Evolutionary conservation across 2,113 vertebrate genomes (phyloP).

Genomic region (Hiodon alosoides): DNA sequence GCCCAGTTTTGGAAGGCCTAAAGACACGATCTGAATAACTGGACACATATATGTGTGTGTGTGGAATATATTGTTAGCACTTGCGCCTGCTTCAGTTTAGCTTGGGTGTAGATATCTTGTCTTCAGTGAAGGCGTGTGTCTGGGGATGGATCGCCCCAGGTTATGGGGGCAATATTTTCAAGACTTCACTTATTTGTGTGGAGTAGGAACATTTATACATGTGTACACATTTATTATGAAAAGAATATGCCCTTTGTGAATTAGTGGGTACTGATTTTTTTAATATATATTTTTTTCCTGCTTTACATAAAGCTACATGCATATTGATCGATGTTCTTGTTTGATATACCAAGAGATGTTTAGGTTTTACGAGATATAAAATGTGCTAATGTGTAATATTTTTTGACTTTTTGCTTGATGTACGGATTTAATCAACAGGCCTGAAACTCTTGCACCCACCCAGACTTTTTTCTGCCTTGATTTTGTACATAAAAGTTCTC

Average conservation of each 20-base stretch:
- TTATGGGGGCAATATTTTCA: slow-evolving; percentile 52
- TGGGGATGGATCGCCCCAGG: slow-evolving; percentile 43
- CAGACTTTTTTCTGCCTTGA: slow-evolving; percentile 52
- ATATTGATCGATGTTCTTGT: slow-evolving; percentile 56
- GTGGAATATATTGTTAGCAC: slow-evolving; percentile 34
- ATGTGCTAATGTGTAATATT: slow-evolving; percentile 58
- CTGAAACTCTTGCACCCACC: slow-evolving; percentile 43
- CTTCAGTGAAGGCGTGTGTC: slow-evolving; percentile 92
- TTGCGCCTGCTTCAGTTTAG: slow-evolving; percentile 43
- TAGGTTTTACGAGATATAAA: slow-evolving; percentile 52
- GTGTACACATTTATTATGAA: slow-evolving; percentile 56
- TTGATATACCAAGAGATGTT: slow-evolving; percentile 66
- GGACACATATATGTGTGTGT: slow-evolving; percentile 43
- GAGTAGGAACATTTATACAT: slow-evolving; percentile 68
- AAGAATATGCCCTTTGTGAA: slow-evolving; percentile 47
- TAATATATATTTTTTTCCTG: slow-evolving; percentile 46
- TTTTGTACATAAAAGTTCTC: slow-evolving; percentile 39
- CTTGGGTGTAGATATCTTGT: slow-evolving; percentile 55
- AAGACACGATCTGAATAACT: slow-evolving; percentile 51
- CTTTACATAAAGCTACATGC: slow-evolving; percentile 54
- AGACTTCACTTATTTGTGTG: slow-evolving; percentile 67
- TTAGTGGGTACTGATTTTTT: slow-evolving; percentile 50
- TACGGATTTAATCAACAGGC: slow-evolving; percentile 46
- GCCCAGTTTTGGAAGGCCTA: slow-evolving; percentile 57
- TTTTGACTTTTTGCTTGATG: slow-evolving; percentile 45